Evolutionary conservation across 2,888 invertebrate species (phyloP), one percentile per base, ranked within the genome.

Genomic region (Geophilus truncorum): DNA sequence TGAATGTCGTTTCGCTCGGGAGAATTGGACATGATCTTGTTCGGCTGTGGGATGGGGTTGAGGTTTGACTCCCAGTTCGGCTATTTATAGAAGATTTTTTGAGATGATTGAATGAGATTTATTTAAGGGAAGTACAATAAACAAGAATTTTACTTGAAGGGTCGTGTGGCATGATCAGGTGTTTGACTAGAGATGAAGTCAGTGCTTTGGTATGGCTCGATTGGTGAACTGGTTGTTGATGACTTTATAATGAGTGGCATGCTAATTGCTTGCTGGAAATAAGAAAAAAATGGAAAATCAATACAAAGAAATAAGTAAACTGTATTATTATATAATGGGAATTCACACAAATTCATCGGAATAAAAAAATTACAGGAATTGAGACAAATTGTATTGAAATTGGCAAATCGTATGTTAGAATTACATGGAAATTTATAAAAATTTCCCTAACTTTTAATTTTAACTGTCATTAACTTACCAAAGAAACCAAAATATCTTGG

Each of bases 1-100:
- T 81, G 12, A 81, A 79, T 15, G 83, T 80, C 45, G 80, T 82
- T 78, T 83, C 80, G 78, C 82, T 82, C 15, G 83, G 83, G 15
- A 83, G 80, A 23, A 81, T 81, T n/a, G 83, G 83, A 28, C 83
- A 83, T 18, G 83, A 83, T 18, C 80, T 32, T 23, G 83, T 15
- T 77, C 81, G 81, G 28, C 78, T 77, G 80, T 83, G 82, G 34
- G 81, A 51, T 28, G 81, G 83, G 12, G 81, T 83, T 28, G 83
- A 83, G 21, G 77, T 81, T 36, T 82, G 82, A 77, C 82, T 83
- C 9, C 80, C 25, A 28, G 21, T 12, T 3, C 34, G 18, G 9
- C 34, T 40, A 7, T 62, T 62, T 18, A 23, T 21, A 4, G 21
- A 62, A 6, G 21, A 62, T 23, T 62, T 21, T 1, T 62, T 62